phyloP scores from a whole-genome alignment of 2,888 invertebrate species.

The Tipula helvola region DNA sequence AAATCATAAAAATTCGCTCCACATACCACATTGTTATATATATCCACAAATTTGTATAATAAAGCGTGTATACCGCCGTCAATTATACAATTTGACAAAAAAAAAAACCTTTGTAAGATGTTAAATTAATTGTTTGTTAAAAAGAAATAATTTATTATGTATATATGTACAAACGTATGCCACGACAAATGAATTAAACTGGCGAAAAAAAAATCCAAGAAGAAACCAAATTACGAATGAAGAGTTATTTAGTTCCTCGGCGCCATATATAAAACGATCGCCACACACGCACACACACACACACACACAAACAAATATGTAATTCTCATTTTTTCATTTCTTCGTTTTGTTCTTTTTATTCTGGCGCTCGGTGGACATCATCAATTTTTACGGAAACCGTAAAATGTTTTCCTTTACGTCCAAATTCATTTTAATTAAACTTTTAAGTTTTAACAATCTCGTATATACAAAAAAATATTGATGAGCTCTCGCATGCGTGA shows the following conservation, averaged over 20 bases:
- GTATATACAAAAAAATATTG: not conserved
- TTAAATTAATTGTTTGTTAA: not conserved
- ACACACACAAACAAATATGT: too few relatives aligned
- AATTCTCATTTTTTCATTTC: not conserved
- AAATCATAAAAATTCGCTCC: not conserved
- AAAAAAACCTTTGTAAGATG: not conserved
- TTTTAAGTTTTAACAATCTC: not conserved
- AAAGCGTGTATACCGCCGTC: not conserved
- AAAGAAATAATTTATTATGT: not conserved
- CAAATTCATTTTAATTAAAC: not conserved
- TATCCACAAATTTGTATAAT: not conserved
- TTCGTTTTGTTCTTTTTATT: not conserved
- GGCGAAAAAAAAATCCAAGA: not conserved
- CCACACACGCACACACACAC: not conserved
- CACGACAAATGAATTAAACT: not conserved
- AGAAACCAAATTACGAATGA: not conserved
- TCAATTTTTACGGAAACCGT: not conserved
- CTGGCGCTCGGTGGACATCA: not conserved
- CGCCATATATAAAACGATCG: not conserved
- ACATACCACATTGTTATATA: not conserved
- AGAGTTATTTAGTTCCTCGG: not conserved
- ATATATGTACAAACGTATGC: not conserved
- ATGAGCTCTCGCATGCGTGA: not conserved
- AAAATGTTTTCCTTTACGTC: not conserved
- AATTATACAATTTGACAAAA: not conserved